Conservation (phyloP, 2,797 vertebrate species). For the Phalloptychus januarius region DNA sequence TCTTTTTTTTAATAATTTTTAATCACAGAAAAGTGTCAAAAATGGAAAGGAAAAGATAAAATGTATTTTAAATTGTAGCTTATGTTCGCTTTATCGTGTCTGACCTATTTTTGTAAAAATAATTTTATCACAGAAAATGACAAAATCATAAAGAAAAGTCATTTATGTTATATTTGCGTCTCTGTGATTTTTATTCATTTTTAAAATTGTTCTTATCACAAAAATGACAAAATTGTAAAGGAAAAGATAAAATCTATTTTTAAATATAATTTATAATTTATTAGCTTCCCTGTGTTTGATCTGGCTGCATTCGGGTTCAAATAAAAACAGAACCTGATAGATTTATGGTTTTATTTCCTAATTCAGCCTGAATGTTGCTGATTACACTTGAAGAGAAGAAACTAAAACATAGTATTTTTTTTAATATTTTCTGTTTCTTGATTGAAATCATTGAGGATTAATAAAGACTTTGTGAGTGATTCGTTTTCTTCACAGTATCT, state of each 20-base stretch:
- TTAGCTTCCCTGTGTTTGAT: not conserved
- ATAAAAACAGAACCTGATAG: not conserved
- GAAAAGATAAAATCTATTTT: not conserved
- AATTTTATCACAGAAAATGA: too few species aligned
- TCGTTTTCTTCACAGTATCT: not conserved
- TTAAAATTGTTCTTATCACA: not conserved
- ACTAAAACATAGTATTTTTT: not conserved
- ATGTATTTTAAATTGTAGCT: too few species aligned
- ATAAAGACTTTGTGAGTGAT: not conserved
- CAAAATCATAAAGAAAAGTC: too few species aligned
- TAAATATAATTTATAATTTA: too few species aligned
- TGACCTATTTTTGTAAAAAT: too few species aligned
- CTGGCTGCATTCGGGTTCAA: not conserved
- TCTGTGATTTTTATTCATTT: too few species aligned
- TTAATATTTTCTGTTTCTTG: too few species aligned
- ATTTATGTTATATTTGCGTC: too few species aligned
- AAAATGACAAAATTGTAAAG: not conserved
- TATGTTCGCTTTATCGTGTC: too few species aligned
- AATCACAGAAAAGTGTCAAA: not conserved
- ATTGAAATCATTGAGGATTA: not conserved
- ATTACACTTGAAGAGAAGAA: not conserved
- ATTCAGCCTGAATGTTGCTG: not conserved
- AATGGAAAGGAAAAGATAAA: too few species aligned
- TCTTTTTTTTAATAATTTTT: not conserved
- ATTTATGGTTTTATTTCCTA: not conserved